phyloP scores from a whole-genome alignment of 1,140 invertebrate genomes.

The Vanessa tameamea region DNA sequence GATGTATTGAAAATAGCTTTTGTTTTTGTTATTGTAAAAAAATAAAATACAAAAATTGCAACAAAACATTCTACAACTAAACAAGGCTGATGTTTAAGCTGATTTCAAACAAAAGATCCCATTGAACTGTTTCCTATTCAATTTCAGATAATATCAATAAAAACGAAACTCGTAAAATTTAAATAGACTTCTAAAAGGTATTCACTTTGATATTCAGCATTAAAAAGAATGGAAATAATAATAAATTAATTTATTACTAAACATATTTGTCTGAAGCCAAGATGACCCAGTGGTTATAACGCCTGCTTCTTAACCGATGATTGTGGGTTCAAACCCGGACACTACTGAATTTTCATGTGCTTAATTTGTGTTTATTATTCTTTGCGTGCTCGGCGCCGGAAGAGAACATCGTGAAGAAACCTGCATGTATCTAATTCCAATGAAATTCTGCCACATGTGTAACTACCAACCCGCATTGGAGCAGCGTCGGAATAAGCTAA shows the following conservation, averaged over 20 bases:
- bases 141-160: conserved; percentile 28
- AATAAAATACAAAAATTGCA: neutral
- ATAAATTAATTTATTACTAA: neutral
- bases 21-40: neutral
- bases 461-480: no score
- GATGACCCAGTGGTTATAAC: no score
- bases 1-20: neutral
- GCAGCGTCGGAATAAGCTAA: no score
- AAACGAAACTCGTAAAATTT: conserved; percentile 26
- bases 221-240: neutral
- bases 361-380: no score
- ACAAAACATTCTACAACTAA: conserved; percentile 2
- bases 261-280: no score
- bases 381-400: no score
- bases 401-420: no score
- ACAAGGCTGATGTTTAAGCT: neutral
- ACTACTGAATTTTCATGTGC: no score
- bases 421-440: no score
- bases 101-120: conserved; percentile 22
- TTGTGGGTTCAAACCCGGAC: no score
- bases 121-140: conserved; percentile 6
- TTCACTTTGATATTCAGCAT: neutral
- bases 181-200: conserved; percentile 17
- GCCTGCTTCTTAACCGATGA: no score
- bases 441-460: no score